Percentiles rank a stretch among this genome's conserved stretches.
phyloP scores from a whole-genome alignment of 2,797 vertebrate species.

The Phoxinus dragarum region DNA sequence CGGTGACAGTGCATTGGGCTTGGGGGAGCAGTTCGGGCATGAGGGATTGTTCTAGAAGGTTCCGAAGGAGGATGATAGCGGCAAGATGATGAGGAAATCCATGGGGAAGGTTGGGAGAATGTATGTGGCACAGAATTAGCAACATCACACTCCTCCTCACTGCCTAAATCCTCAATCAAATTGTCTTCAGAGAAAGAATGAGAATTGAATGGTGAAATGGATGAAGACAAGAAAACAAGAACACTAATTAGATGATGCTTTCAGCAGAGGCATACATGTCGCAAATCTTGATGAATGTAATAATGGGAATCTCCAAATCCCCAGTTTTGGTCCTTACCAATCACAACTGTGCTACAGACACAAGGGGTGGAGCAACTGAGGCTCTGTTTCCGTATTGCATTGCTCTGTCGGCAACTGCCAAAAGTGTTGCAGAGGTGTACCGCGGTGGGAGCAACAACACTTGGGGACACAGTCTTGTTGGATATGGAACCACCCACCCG shows the following conservation, averaged over 20 bases:
- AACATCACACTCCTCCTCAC: conserved; percentile 37
- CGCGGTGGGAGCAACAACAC: not conserved
- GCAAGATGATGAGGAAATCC: conserved; percentile 55
- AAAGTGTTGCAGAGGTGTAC: conserved; percentile 30
- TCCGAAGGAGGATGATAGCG: conserved; percentile 46
- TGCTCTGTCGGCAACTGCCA: conserved; percentile 53
- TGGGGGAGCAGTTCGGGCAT: conserved; percentile 67
- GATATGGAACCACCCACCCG: conserved; percentile 37
- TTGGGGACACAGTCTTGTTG: not conserved
- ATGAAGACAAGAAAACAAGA: conserved; percentile 36
- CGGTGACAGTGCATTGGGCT: conserved; percentile 66
- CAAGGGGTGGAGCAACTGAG: conserved; percentile 65
- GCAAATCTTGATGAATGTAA: conserved; percentile 16
- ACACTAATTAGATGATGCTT: conserved; percentile 29
- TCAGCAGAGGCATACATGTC: not conserved
- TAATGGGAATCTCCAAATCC: not conserved
- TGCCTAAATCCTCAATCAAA: conserved; percentile 59
- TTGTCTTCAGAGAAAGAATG: conserved; percentile 64
- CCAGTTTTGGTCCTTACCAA: conserved; percentile 70
- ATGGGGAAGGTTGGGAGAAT: conserved; percentile 34
- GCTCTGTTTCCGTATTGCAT: conserved; percentile 64
- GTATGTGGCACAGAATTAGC: not conserved
- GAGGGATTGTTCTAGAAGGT: conserved; percentile 41
- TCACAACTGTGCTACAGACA: conserved; percentile 66
- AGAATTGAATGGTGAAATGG: conserved; percentile 12